These are phyloP conservation scores for Apotomis capreana DNA, from an alignment of 2,888 invertebrate genomes.

Conservation along the genomic window DNA sequence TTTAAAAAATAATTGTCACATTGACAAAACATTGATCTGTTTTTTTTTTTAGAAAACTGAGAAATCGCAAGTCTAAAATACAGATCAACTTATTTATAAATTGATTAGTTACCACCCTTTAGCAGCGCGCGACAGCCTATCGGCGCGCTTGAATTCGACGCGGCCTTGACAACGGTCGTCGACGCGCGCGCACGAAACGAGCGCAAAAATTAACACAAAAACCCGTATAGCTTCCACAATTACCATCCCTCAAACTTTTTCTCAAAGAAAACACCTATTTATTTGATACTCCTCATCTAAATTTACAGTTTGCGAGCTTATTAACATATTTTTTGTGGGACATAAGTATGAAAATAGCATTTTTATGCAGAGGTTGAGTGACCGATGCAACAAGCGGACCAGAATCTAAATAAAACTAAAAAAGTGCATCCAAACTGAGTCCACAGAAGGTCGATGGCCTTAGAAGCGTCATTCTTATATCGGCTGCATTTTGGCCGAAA, in stretches of 20 bases:
- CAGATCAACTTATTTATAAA: background rate
- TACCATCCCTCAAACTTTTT: conserved; percentile 3
- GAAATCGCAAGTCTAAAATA: too few relatives aligned
- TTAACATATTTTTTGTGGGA: background rate
- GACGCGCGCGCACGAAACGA: conserved; percentile 65
- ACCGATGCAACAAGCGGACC: conserved; percentile 22
- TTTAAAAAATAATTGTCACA: too few relatives aligned
- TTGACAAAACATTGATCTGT: too few relatives aligned
- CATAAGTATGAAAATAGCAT: conserved; percentile 15
- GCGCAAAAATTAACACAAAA: conserved; percentile 59
- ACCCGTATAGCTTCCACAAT: conserved; percentile 40
- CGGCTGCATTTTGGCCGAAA: conserved; percentile 78
- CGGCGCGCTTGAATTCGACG: conserved; percentile 66
- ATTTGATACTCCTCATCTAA: background rate
- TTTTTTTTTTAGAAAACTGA: too few relatives aligned
- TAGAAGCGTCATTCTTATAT: conserved; percentile 82
- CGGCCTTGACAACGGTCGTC: conserved; percentile 76
- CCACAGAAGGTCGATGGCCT: conserved; percentile 73
- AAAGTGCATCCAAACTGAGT: conserved; percentile 57
- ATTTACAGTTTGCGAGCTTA: background rate
- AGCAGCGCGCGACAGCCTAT: conserved; percentile 35
- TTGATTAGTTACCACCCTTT: conserved; percentile 7
- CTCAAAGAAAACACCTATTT: background rate
- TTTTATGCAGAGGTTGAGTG: conserved; percentile 31
- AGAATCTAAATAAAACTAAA: conserved; percentile 50